These are phyloP conservation scores for Myopa tessellatipennis DNA, from an alignment of 2,888 invertebrate genomes.

Conservation along the genomic window DNA sequence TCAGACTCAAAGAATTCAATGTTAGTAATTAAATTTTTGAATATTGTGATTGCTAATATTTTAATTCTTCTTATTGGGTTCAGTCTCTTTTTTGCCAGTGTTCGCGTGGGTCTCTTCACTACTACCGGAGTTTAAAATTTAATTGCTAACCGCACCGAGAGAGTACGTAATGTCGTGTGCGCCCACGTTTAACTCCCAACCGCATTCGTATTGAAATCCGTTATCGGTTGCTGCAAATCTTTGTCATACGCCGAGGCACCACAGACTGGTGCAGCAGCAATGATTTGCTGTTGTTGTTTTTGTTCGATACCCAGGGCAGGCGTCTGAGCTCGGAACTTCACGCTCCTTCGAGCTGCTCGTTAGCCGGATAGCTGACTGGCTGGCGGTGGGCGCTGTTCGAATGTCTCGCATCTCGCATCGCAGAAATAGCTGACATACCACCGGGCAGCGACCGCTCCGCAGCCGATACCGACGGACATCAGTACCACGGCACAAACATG, in stretches of 20 bases:
- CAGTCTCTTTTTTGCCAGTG: neutral
- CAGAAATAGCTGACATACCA: constrained; percentile 58
- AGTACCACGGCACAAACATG: constrained; percentile 1
- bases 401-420: constrained; percentile 47
- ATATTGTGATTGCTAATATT: too few species aligned
- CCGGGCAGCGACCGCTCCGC: constrained; percentile 50
- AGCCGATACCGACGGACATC: constrained; percentile 12
- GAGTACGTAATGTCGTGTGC: neutral
- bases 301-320: neutral
- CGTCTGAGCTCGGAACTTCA: neutral
- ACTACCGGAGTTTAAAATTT: constrained; percentile 47
- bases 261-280: neutral
- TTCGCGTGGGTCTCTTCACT: constrained; percentile 10
- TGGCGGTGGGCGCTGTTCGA: constrained; percentile 35
- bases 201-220: constrained; percentile 39
- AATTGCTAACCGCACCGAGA: constrained; percentile 56
- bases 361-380: neutral
- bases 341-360: constrained; percentile 1
- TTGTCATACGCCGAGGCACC: constrained; percentile 42
- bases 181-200: constrained; percentile 12
- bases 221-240: constrained; percentile 57
- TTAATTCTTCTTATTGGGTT: too few species aligned
- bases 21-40: too few species aligned
- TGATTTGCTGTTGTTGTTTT: neutral
- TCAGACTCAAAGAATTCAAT: too few species aligned